Percentiles rank a stretch among this genome's conserved stretches.
Evolutionary conservation across 2,113 vertebrate genomes (phyloP).

Genomic region (Seriola rivoliana): DNA sequence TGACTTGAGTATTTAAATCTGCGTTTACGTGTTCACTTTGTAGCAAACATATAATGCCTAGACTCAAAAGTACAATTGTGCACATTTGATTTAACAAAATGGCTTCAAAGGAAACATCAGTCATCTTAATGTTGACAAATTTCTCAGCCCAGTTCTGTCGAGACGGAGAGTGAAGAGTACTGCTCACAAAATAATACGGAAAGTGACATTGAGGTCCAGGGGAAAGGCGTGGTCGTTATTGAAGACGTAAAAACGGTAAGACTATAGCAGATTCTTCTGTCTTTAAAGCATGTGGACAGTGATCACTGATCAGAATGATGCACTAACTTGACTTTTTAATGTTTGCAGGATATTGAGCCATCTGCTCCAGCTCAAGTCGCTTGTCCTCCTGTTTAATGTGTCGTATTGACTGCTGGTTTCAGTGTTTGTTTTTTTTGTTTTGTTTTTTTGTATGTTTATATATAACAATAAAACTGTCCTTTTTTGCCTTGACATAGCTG

Average conservation of each 20-base stretch:
- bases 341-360: constrained; percentile 36
- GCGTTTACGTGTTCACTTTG: neutral
- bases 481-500: constrained; percentile 23
- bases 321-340: neutral
- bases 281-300: neutral
- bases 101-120: fast-evolving
- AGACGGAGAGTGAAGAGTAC: constrained; percentile 87
- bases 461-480: constrained; percentile 62
- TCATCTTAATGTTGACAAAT: neutral
- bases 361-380: neutral
- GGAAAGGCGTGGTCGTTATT: constrained; percentile 59
- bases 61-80: neutral
- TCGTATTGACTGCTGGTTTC: constrained; percentile 17
- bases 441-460: constrained; percentile 39
- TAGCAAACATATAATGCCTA: neutral
- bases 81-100: neutral
- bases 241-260: constrained; percentile 75
- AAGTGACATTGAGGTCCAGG: constrained; percentile 82
- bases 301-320: neutral
- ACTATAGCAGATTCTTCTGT: neutral
- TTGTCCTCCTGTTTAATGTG: constrained; percentile 50
- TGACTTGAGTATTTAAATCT: too few species aligned
- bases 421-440: constrained; percentile 4
- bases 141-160: constrained; percentile 78
- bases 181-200: constrained; percentile 84